A percentile compares a stretch with the other conserved stretches of the same genome.
phyloP scores from a whole-genome alignment of 2,888 invertebrate species.

The Conchocele bisecta region DNA sequence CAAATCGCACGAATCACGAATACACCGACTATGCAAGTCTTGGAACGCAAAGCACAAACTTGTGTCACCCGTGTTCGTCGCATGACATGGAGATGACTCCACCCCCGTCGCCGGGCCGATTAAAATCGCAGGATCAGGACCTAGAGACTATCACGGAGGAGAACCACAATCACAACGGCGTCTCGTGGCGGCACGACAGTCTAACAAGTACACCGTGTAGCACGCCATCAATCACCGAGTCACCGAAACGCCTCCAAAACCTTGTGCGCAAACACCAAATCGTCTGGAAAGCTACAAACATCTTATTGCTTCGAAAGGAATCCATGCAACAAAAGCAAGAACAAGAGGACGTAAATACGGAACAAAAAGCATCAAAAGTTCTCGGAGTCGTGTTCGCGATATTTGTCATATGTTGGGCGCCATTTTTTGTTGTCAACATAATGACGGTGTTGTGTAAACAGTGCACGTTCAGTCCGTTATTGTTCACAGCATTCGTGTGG shows the following conservation, averaged over 20 bases:
- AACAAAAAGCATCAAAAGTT: constrained; percentile 97
- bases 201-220: constrained; percentile 40
- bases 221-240: constrained; percentile 56
- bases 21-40: constrained; percentile 18
- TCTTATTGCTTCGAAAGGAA: constrained; percentile 72
- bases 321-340: constrained; percentile 37
- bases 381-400: constrained; percentile 81
- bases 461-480: constrained; percentile 86
- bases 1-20: constrained; percentile 33
- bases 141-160: constrained; percentile 44
- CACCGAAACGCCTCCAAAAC: constrained; percentile 60
- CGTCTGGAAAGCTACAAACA: constrained; percentile 77
- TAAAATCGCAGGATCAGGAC: constrained; percentile 21
- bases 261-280: constrained; percentile 78
- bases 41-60: constrained; percentile 24
- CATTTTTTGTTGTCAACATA: constrained; percentile 81
- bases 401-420: constrained; percentile 82
- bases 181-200: constrained; percentile 28
- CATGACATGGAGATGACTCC: constrained; percentile 38
- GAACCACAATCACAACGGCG: constrained; percentile 40
- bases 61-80: constrained; percentile 7
- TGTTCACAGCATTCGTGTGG: constrained; percentile 81
- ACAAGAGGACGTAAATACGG: constrained; percentile 87
- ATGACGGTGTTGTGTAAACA: constrained; percentile 87
- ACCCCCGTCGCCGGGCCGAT: constrained; percentile 48